phyloP scores from a whole-genome alignment of 2,888 invertebrate genomes.

The Catotricha subobsoleta region DNA sequence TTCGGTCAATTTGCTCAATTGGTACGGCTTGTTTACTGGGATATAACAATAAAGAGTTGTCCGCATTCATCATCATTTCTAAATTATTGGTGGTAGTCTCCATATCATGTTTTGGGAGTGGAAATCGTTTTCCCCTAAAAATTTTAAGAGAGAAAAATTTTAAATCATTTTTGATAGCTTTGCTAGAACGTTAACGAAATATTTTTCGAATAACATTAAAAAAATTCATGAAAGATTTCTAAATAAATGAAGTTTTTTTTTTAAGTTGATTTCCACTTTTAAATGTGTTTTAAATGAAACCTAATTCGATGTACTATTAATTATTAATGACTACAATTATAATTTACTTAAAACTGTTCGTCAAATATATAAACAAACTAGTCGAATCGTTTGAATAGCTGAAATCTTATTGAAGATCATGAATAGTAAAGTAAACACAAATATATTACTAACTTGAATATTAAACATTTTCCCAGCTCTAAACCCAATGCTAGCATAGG shows the following conservation, averaged over 20 bases:
- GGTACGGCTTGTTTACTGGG: conserved; percentile 59
- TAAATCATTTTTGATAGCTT: too few species aligned
- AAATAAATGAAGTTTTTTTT: too few species aligned
- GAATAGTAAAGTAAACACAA: not conserved
- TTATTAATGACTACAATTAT: too few species aligned
- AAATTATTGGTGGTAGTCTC: conserved; percentile 33
- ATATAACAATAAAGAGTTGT: conserved; percentile 60
- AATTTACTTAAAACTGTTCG: not conserved
- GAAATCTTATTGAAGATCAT: not conserved
- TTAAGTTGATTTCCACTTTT: too few species aligned
- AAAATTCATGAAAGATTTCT: too few species aligned
- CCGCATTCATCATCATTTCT: conserved; percentile 41
- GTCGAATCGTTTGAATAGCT: too few species aligned
- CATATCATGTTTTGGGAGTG: conserved; percentile 43
- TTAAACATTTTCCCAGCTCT: conserved; percentile 51
- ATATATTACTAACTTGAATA: conserved; percentile 12
- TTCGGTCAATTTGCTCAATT: conserved; percentile 35
- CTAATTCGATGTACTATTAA: too few species aligned
- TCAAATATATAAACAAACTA: too few species aligned
- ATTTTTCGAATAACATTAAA: too few species aligned
- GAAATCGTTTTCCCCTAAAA: conserved; percentile 62
- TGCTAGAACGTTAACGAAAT: too few species aligned
- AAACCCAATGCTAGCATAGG: conserved; percentile 72
- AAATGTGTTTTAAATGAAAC: too few species aligned
- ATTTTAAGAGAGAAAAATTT: too few species aligned